A percentile compares a stretch with the other conserved stretches of the same genome.
Conservation (phyloP, 2,797 vertebrate genomes). For the Melanotaenia trifasciata region DNA sequence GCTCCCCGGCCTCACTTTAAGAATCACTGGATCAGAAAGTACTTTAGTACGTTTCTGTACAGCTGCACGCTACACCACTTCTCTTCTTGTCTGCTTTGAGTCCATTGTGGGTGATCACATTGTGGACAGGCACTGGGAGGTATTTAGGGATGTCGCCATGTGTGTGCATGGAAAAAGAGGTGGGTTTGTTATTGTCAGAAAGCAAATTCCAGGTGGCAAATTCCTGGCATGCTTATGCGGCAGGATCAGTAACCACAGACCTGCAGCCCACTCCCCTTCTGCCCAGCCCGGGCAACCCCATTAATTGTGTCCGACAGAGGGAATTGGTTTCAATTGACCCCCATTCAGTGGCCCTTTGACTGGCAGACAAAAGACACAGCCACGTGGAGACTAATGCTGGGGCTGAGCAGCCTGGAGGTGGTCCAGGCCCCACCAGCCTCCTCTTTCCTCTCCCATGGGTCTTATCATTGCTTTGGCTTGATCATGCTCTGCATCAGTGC, state of each 20-base stretch:
- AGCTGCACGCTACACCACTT: slow-evolving; percentile 65
- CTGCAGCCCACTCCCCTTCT: slow-evolving; percentile 61
- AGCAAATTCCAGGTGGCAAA: slow-evolving; percentile 76
- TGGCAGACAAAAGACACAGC: slow-evolving; percentile 85
- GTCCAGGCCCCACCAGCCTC: slow-evolving; percentile 67
- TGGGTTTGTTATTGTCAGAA: slow-evolving; percentile 69
- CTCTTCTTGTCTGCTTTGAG: slow-evolving; percentile 48
- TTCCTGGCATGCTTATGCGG: slow-evolving; percentile 78
- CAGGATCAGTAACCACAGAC: slow-evolving; percentile 82
- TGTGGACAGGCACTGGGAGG: slow-evolving; percentile 48
- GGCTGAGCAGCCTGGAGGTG: slow-evolving; percentile 79
- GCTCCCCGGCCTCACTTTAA: slow-evolving; percentile 46
- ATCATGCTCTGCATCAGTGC: slow-evolving; percentile 74
- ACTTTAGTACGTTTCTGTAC: slow-evolving; percentile 52
- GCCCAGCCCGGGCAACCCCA: slow-evolving; percentile 72
- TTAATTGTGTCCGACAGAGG: slow-evolving; percentile 84
- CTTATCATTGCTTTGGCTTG: slow-evolving; percentile 68
- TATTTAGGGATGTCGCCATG: slow-evolving; percentile 60
- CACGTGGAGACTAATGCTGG: slow-evolving; percentile 85
- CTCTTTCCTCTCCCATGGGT: slow-evolving; percentile 66
- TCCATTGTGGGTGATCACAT: slow-evolving; percentile 61
- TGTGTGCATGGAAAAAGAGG: slow-evolving; percentile 63
- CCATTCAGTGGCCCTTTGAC: slow-evolving; percentile 85
- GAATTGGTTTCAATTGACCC: slow-evolving; percentile 87
- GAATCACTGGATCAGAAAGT: slow-evolving; percentile 65